Conservation (phyloP, 1,140 invertebrate genomes). For the Hypsibius dujardini region DNA sequence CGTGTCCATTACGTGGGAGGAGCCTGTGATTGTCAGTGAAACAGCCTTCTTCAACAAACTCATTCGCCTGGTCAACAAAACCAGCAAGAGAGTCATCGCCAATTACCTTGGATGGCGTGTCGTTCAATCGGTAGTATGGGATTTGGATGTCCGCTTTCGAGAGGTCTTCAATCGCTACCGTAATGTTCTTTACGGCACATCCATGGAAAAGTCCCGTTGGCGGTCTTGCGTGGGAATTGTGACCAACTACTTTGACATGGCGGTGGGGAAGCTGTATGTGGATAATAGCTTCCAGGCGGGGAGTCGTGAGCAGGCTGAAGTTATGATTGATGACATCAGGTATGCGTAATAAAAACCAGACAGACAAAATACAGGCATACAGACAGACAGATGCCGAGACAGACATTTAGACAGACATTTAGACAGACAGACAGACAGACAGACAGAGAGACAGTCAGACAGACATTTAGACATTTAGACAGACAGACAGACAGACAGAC, state of each 20-base stretch:
- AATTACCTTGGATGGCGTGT: slow-evolving; percentile 29
- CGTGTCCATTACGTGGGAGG: slow-evolving; percentile 42
- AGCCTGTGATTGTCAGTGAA: slow-evolving; percentile 59
- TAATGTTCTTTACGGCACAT: slow-evolving; percentile 13
- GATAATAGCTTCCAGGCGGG: slow-evolving; percentile 27
- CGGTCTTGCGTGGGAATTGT: not conserved
- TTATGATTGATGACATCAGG: slow-evolving; percentile 2
- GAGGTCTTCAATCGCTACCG: slow-evolving; percentile 16
- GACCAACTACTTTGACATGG: slow-evolving; percentile 27
- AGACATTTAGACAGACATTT: too few species aligned
- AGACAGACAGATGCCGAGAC: too few species aligned
- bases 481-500: too few species aligned
- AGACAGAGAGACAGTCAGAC: too few species aligned
- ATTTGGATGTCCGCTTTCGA: slow-evolving; percentile 26
- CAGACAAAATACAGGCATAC: too few species aligned
- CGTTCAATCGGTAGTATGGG: slow-evolving; percentile 25
- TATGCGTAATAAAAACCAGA: too few species aligned
- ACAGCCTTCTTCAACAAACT: slow-evolving; percentile 54
- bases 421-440: too few species aligned
- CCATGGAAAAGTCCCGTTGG: slow-evolving; percentile 11
- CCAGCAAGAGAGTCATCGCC: slow-evolving; percentile 39
- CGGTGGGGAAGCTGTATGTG: slow-evolving; percentile 29
- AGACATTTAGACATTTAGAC: too few species aligned
- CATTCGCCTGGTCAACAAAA: slow-evolving; percentile 39
- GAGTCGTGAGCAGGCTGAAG: not conserved